Conservation (phyloP, 2,888 invertebrate genomes). For the Serrognathus titanus region DNA sequence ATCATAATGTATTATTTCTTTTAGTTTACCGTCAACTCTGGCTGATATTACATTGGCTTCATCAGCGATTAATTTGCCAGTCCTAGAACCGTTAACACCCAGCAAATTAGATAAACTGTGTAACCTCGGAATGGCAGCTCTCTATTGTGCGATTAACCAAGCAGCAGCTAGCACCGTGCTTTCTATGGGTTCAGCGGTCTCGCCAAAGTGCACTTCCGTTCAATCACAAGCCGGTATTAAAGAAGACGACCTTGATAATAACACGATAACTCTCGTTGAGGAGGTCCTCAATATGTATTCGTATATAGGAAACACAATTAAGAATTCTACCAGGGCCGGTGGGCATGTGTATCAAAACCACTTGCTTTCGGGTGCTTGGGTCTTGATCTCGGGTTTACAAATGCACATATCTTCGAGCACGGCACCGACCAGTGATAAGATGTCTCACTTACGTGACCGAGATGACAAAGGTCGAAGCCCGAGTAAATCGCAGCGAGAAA, state of each 20-base stretch:
- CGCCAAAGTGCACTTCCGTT: conserved; percentile 55
- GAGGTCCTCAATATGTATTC: conserved; percentile 84
- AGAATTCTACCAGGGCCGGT: conserved; percentile 80
- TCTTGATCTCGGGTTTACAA: conserved; percentile 82
- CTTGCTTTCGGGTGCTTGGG: conserved; percentile 83
- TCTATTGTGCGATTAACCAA: conserved; percentile 76
- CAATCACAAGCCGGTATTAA: conserved; percentile 40
- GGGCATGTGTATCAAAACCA: conserved; percentile 89
- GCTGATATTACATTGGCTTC: conserved; percentile 82
- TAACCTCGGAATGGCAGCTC: conserved; percentile 76
- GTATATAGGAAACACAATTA: conserved; percentile 75
- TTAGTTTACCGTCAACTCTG: conserved; percentile 72
- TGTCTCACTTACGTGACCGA: conserved; percentile 43
- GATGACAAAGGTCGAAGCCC: conserved; percentile 61
- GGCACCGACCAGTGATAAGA: conserved; percentile 47
- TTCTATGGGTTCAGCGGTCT: conserved; percentile 56
- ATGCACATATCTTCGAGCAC: conserved; percentile 69
- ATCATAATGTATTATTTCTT: too few relatives aligned
- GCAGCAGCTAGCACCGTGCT: conserved; percentile 62
- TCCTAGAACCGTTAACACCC: conserved; percentile 82
- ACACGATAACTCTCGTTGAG: conserved; percentile 80
- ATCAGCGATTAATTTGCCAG: conserved; percentile 78
- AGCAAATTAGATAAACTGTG: conserved; percentile 80
- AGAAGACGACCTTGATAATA: conserved; percentile 77
- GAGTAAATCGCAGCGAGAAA: conserved; percentile 50